A percentile compares a stretch with the other conserved stretches of the same genome.
Conservation (phyloP, 2,113 vertebrate genomes). For the Pogonocichla stellata region DNA sequence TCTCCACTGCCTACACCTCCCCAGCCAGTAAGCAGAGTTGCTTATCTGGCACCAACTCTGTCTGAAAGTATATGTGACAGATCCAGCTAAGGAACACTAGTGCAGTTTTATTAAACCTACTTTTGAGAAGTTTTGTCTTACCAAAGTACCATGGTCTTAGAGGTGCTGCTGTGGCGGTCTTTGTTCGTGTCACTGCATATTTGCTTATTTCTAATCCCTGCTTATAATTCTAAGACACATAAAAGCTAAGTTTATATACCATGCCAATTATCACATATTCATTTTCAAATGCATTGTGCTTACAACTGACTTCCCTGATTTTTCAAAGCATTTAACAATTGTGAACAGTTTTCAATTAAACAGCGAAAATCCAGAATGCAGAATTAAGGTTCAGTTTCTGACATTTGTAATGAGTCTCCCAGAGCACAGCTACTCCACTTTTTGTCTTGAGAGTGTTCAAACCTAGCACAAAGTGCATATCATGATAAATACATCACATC, state of each 20-base stretch:
- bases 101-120: not conserved
- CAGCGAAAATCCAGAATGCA: not conserved
- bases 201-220: not conserved
- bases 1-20: not conserved
- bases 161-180: not conserved
- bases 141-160: not conserved
- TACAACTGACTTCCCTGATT: not conserved
- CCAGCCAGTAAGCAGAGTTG: not conserved
- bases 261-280: not conserved
- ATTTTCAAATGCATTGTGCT: not conserved
- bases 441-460: not conserved
- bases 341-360: not conserved
- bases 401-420: not conserved
- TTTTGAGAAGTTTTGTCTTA: not conserved
- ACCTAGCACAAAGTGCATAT: constrained; percentile 26
- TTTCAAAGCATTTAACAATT: not conserved
- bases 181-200: not conserved
- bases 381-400: not conserved
- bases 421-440: not conserved
- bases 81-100: not conserved
- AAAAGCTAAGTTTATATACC: not conserved
- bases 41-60: not conserved
- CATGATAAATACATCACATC: not conserved
- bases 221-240: not conserved
- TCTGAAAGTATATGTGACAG: not conserved